Evolutionary conservation across 2,113 vertebrate genomes (phyloP), one percentile per base, ranked within the genome.

Genomic region (Solea solea): DNA sequence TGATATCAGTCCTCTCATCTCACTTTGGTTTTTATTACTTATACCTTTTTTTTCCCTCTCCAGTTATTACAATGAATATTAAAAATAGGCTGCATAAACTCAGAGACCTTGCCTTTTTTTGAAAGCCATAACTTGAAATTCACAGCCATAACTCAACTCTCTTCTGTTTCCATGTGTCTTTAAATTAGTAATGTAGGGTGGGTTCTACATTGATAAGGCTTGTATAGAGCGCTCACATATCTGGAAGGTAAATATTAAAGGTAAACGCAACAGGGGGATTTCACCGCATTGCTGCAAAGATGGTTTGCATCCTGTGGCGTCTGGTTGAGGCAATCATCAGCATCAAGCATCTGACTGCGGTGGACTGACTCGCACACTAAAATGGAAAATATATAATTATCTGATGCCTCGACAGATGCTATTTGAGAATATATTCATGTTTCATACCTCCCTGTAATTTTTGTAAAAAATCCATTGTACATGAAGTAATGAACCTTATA

Each of bases 381-480:
- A 42, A 49, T 25, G 25, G 1, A 34, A 59, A 66, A 12, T 13
- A 55, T 55, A 6, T 13, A 13, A 5, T 54, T 46, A 12, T 4
- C 61, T 11, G 14, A 61, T 40, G 7, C 0, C 5, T 25, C 5
- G 9, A 49, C 7, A 2, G 2, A 8, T 73, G 46, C 46, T 48
- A 15, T n/a, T 69, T 64, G 14, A 40, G 52, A 53, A 50, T 59
- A 2, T 15, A n/a, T 60, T 25, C 15, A 39, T 28, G 7, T 57
- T 45, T 57, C 8, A 44, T 25, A 42, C 39, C 48, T n/a, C 9
- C 52, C 13, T 67, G 39, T 3, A 25, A 62, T 21, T 46, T 40
- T 15, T 44, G n/a, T 53, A 16, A 79, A 16, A 79, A 50, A 76
- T 49, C 28, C 14, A n/a, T 57, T 52, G 62, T 46, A 4, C 13